Conservation (phyloP, 2,797 vertebrate species). For the Lutjanus campechanus region DNA sequence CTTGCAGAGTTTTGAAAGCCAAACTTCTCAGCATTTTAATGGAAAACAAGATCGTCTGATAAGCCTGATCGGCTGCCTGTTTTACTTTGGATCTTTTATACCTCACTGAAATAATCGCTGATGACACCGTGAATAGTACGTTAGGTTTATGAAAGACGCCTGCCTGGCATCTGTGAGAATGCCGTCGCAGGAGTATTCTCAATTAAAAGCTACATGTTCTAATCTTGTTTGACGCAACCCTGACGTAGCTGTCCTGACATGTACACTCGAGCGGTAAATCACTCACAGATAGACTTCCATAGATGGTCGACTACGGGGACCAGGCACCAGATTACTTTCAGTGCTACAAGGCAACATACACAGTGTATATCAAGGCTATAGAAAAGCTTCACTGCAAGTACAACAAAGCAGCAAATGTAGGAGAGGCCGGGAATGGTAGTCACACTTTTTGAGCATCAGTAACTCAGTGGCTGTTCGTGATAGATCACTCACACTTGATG, state of each 20-base stretch:
- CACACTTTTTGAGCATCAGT: no score
- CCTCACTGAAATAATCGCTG: slow-evolving; percentile 44
- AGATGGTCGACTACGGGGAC: slow-evolving; percentile 37
- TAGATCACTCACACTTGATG: no score
- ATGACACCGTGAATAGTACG: slow-evolving; percentile 24
- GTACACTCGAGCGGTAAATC: slow-evolving; percentile 74
- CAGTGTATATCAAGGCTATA: slow-evolving; percentile 6
- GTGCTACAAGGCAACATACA: slow-evolving; percentile 22
- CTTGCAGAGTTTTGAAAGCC: slow-evolving; percentile 11
- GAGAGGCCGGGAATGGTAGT: no score
- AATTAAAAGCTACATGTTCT: slow-evolving; percentile 79
- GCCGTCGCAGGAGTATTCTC: slow-evolving; percentile 46
- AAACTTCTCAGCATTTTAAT: slow-evolving; percentile 29
- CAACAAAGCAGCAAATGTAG: neutral
- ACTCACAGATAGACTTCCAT: slow-evolving; percentile 53
- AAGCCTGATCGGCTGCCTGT: slow-evolving; percentile 28
- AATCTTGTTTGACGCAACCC: slow-evolving; percentile 64
- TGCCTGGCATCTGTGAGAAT: slow-evolving; percentile 19
- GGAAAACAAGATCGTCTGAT: slow-evolving; percentile 30
- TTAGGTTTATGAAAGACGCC: slow-evolving; percentile 44
- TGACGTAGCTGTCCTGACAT: slow-evolving; percentile 67
- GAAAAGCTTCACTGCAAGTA: slow-evolving; percentile 19
- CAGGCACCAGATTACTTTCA: slow-evolving; percentile 51
- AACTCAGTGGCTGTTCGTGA: no score
- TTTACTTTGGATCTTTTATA: slow-evolving; percentile 47